Evolutionary conservation across 1,140 invertebrate genomes (phyloP), one percentile per base, ranked within the genome.

Genomic region (Drosophila varians): DNA sequence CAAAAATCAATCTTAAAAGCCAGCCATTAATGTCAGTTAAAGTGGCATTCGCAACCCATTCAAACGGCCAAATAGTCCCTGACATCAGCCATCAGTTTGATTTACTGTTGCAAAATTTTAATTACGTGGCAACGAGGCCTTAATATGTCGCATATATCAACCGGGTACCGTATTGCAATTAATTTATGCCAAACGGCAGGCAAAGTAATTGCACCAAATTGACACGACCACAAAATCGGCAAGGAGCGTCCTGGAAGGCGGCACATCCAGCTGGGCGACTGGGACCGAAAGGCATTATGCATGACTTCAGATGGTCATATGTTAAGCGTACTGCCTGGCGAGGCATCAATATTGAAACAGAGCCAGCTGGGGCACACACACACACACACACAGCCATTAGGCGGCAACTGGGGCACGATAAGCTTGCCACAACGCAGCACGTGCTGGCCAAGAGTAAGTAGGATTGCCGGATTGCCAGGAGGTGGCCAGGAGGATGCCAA

Each of bases 161-260:
- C 54, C 48, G 54, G 21, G 36, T 14, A 48, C 64, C 21, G 49
- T 54, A 60, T 57, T 82, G 83, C 66, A 87, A 82, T 87, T 87
- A 87, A 87, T 87, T 77, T 77, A 82, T 87, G 70, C 77, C 74
- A 88, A 82, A 69, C 70, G 74, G 70, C 69, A 71, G 57, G 16
- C 57, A 45, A 87, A 80, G 77, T 87, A 87, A 87, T 87, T 82
- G 77, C 74, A 61, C 45, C 38, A 68, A 87, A 82, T 88, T 87
- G 83, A 77, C 65, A 72, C 47, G 56, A 71, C 82, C 73, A 36
- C 76, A 80, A 77, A 26, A 21, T 46, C 31, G 28, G 42, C 11
- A 12, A 25, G 28, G 25, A 14, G 26, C n/a, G 23, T 28, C 12
- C 25, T 2, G 4, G 4, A 25, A 11, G 11, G 25, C n/a, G 43